Evolutionary conservation across 2,797 vertebrate genomes (phyloP), one percentile per base, ranked within the genome.

Genomic region (Spea hammondii): DNA sequence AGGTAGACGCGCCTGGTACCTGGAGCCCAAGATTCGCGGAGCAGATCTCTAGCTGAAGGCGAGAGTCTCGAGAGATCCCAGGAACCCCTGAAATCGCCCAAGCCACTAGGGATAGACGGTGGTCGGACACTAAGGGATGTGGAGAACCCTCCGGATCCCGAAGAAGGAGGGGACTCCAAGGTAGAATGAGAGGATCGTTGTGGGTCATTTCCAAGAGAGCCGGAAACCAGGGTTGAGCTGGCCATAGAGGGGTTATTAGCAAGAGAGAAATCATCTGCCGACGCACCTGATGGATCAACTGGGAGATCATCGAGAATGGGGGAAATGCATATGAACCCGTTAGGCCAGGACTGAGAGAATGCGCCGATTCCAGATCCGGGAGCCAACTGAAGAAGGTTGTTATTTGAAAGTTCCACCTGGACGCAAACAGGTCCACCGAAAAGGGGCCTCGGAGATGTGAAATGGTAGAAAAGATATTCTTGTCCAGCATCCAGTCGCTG

Each of bases 41-140:
- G 14, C 4, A 62, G 4, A 5, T 14, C 13, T 6, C 13, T 5
- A 62, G 59, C 14, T 14, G 59, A 13, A 0, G 8, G 5, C 14
- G 59, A 62, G 8, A 62, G 8, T 1, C 65, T 9, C 6, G 4
- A 1, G 0, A 66, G 5, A 6, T 46, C 6, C 32, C 65, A 66
- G 65, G 65, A 11, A 46, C 65, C 65, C 65, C 65, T 32, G 65
- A 66, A 66, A 66, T 46, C 32, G 9, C 47, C 65, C 65, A 46
- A 12, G 65, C 65, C 65, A 66, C 65, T 10, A 66, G 65, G 4
- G 32, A 44, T 5, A 66, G 44, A 13, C n/a, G 32, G 11, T 13
- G 7, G 8, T 66, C 8, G 4, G 1, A 8, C 5, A 66, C 7
- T 11, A 66, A 48, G 4, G 65, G 65, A 10, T 17, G 59, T 6